Evolutionary conservation across 2,797 vertebrate species (phyloP).

Genomic region (Haliaeetus vocifer): DNA sequence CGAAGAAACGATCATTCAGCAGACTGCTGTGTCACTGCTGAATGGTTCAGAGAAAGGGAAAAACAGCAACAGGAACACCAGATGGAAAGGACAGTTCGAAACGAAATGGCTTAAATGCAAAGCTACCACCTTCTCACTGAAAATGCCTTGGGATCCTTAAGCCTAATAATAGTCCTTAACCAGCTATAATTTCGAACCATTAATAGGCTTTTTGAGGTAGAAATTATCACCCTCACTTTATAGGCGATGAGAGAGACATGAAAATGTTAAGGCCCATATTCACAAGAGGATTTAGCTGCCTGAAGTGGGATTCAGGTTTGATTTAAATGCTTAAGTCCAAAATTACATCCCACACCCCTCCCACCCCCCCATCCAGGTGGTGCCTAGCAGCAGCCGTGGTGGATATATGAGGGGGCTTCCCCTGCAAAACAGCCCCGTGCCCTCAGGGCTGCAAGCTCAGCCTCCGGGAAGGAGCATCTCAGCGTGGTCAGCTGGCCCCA

Average conservation of each 20-base stretch:
- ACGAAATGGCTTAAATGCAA: neutral
- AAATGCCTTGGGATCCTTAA: neutral
- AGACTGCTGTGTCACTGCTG: constrained; percentile 6
- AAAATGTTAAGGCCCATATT: constrained; percentile 27
- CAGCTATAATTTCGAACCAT: constrained; percentile 16
- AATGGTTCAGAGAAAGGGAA: neutral
- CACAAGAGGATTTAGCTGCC: constrained; percentile 1
- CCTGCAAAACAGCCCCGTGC: neutral
- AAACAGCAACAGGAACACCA: neutral
- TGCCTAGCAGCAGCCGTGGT: neutral
- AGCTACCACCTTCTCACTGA: neutral
- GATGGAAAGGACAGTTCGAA: neutral
- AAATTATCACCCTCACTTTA: constrained; percentile 48
- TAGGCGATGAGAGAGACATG: neutral
- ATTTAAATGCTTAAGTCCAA: neutral
- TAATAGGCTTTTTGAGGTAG: constrained; percentile 56
- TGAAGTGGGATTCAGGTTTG: neutral
- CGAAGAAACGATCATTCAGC: neutral
- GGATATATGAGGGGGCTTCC: neutral
- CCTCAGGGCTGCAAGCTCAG: fast-evolving
- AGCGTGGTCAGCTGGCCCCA: fast-evolving
- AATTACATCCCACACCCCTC: neutral
- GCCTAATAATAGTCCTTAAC: constrained; percentile 42
- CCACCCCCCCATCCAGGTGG: neutral
- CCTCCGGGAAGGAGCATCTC: neutral